A percentile compares a stretch with the other conserved stretches of the same genome.
Conservation (phyloP, 53 echinoderm and acorn worm species). For the Astropecten irregularis region DNA sequence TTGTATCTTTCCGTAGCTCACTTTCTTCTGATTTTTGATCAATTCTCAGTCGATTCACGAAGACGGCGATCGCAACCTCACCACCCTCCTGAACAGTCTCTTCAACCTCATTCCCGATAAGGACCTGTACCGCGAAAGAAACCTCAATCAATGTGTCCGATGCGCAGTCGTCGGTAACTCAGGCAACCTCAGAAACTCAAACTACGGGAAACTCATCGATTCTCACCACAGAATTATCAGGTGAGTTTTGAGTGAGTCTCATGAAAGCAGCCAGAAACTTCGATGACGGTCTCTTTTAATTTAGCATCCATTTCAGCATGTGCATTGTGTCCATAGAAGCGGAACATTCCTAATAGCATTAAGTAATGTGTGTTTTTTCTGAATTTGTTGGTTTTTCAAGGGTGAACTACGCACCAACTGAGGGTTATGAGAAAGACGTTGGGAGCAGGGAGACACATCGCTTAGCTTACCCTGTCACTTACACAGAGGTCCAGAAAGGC, state of each 20-base stretch:
- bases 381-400: constrained; percentile 20
- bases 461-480: constrained; percentile 82
- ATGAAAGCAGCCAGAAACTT: too few species aligned
- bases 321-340: neutral
- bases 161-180: constrained; percentile 98
- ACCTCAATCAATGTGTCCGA: constrained; percentile 51
- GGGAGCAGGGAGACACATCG: constrained; percentile 71
- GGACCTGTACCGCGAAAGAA: constrained; percentile 44
- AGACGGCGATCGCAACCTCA: neutral
- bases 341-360: neutral
- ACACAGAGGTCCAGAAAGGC: constrained; percentile 56
- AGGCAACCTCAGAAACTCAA: constrained; percentile 76
- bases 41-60: neutral
- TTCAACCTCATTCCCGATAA: constrained; percentile 49
- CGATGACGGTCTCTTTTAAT: neutral
- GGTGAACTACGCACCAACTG: constrained; percentile 67
- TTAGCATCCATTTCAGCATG: neutral
- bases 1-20: too few species aligned
- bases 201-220: constrained; percentile 83
- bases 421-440: constrained; percentile 77
- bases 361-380: neutral
- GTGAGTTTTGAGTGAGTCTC: constrained; percentile 34
- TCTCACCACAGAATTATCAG: constrained; percentile 76
- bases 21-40: too few species aligned
- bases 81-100: constrained; percentile 1